Conservation (phyloP, 2,113 vertebrate species). For the Antechinus stuartii region DNA sequence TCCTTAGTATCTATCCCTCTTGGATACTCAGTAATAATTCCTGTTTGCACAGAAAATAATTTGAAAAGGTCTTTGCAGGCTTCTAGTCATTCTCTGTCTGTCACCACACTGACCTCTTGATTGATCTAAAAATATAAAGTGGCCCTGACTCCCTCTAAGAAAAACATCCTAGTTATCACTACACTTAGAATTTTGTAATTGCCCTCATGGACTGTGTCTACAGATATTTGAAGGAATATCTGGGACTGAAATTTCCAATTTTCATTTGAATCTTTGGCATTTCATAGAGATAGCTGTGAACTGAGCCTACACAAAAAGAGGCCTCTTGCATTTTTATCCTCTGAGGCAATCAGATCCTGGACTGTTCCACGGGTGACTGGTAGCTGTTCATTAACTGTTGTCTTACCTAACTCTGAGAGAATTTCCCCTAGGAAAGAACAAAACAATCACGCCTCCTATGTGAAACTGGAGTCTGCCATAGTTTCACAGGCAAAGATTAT, state of each 20-base stretch:
- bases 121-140: neutral
- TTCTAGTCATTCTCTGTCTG: neutral
- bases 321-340: constrained; percentile 41
- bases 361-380: constrained; percentile 46
- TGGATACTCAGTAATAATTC: neutral
- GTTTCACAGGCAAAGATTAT: constrained; percentile 52
- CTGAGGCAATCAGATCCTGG: constrained; percentile 46
- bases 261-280: constrained; percentile 62
- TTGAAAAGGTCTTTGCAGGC: constrained; percentile 20
- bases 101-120: neutral
- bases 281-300: constrained; percentile 38
- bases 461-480: constrained; percentile 27
- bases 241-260: constrained; percentile 38
- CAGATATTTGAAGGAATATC: constrained; percentile 26
- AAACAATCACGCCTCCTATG: constrained; percentile 51
- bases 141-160: neutral
- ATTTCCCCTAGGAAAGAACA: constrained; percentile 46
- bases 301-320: constrained; percentile 42
- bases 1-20: neutral
- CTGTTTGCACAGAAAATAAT: neutral
- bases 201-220: constrained; percentile 14
- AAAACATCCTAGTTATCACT: neutral
- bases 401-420: constrained; percentile 40
- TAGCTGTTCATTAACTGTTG: constrained; percentile 52
- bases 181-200: constrained; percentile 1